phyloP scores from a whole-genome alignment of 23 tunicate genomes.

The Clavelina lepadiformis region DNA sequence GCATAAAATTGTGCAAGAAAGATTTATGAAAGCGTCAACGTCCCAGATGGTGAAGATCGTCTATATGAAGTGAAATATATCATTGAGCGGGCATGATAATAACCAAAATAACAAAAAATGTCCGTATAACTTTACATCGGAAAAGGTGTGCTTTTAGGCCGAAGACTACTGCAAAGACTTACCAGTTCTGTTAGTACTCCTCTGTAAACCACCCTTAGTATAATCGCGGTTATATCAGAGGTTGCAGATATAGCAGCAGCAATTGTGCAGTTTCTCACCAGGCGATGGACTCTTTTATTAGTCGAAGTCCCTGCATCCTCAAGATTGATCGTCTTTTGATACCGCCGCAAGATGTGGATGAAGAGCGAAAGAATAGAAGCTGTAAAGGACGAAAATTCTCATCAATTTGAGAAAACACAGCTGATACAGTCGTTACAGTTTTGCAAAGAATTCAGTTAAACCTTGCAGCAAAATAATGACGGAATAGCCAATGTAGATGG shows the following conservation, averaged over 20 bases:
- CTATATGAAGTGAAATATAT: no score
- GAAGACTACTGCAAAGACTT: no score
- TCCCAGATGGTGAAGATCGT: constrained; percentile 20
- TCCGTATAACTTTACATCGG: no score
- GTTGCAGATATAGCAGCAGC: constrained; percentile 21
- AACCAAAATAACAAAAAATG: no score
- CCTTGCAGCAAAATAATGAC: constrained; percentile 24
- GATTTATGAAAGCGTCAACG: constrained; percentile 17
- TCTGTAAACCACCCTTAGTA: not conserved
- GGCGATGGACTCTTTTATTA: not conserved
- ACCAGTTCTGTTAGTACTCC: constrained; percentile 25
- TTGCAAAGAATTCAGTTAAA: not conserved
- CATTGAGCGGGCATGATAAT: no score
- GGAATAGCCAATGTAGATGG: constrained; percentile 13
- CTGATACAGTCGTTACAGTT: not conserved
- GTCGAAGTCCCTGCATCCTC: not conserved
- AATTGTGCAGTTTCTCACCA: constrained; percentile 34
- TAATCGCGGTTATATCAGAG: constrained; percentile 5
- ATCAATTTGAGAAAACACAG: not conserved
- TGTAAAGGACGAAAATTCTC: no score
- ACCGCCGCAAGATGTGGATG: constrained; percentile 11
- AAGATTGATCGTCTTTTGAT: not conserved
- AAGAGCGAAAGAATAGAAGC: constrained; percentile 24
- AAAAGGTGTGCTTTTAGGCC: no score
- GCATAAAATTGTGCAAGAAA: constrained; percentile 23